Percentiles rank a stretch among this genome's conserved stretches.
Evolutionary conservation across 2,113 vertebrate species (phyloP).

Genomic region (Nycticryphes semicollaris): DNA sequence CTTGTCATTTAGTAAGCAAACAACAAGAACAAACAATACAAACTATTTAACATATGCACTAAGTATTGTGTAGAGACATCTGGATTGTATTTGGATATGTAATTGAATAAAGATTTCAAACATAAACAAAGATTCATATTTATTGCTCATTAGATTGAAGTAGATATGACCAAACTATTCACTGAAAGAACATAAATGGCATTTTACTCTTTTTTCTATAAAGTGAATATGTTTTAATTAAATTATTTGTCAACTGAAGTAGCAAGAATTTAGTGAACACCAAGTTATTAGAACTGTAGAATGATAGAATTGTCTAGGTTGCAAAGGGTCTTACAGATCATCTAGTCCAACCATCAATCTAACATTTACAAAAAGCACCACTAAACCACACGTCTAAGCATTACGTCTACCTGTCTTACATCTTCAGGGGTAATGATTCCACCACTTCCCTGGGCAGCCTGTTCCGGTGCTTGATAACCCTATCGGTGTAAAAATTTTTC

Average conservation of each 20-base stretch:
- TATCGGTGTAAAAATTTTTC: no score
- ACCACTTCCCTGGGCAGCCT: no score
- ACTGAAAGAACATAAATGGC: background rate
- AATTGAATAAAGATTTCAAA: constrained; percentile 32
- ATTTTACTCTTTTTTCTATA: background rate
- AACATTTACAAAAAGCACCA: no score
- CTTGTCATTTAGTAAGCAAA: constrained; percentile 1
- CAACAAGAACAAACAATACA: background rate
- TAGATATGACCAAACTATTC: background rate
- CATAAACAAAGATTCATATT: background rate
- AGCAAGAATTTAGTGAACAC: background rate
- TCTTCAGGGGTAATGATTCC: no score
- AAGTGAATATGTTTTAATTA: background rate
- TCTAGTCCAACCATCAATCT: no score
- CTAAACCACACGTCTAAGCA: no score
- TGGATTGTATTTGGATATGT: constrained; percentile 1
- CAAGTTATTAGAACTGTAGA: background rate
- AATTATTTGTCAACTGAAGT: background rate
- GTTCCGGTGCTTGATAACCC: no score
- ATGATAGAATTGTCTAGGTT: no score
- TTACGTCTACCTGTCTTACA: no score
- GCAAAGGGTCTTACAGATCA: no score
- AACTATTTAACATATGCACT: background rate
- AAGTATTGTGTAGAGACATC: background rate
- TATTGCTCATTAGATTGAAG: background rate